These are phyloP conservation scores for Pluvialis apricaria DNA, from an alignment of 2,113 vertebrate species.

Conservation along the genomic window DNA sequence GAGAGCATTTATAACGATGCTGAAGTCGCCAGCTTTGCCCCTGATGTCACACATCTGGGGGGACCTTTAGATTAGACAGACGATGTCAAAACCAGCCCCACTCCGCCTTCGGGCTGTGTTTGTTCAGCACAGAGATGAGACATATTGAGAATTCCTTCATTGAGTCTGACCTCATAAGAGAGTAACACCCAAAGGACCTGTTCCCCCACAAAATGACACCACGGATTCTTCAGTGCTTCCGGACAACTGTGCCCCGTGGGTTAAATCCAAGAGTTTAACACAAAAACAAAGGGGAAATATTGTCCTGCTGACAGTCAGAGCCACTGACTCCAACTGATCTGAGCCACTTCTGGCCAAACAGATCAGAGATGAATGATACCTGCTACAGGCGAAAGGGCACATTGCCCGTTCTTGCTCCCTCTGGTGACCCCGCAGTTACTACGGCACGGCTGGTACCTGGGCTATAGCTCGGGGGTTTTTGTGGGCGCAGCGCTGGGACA, in stretches of 20 bases:
- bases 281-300: background rate
- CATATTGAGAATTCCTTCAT: constrained; percentile 45
- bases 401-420: background rate
- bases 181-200: constrained; percentile 2
- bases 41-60: background rate
- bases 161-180: background rate
- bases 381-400: background rate
- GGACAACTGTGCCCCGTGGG: background rate
- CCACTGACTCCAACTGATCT: background rate
- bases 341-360: background rate
- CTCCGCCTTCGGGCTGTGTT: background rate
- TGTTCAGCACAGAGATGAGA: constrained; percentile 1
- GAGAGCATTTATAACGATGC: background rate
- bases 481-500: background rate
- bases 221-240: background rate
- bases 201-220: background rate
- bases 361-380: background rate
- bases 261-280: constrained; percentile 1
- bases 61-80: background rate
- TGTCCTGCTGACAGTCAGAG: background rate
- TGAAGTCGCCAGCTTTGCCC: background rate
- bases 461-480: background rate
- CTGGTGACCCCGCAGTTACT: background rate
- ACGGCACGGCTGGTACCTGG: background rate
- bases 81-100: background rate